Evolutionary conservation across 2,113 vertebrate species (phyloP), one percentile per base, ranked within the genome.

Genomic region (Meleagris gallopavo): DNA sequence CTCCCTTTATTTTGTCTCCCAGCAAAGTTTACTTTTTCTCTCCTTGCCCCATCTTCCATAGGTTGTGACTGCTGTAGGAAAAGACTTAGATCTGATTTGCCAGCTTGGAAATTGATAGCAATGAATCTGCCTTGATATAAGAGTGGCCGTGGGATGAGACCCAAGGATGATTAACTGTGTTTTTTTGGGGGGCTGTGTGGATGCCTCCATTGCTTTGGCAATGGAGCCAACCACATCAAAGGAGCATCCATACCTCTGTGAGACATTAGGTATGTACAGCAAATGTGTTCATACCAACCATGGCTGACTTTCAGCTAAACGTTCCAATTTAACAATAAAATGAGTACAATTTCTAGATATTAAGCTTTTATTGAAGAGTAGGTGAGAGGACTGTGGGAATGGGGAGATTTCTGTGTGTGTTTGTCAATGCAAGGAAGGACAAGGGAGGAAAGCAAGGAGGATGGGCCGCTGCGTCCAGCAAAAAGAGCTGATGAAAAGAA

Each of bases 281-380:
- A 19, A 32, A 2, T 21, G 29, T 25, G 19, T 50, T 38, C 0
- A 1, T 78, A 4, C 61, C 5, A 3, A 12, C 36, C 13, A 1
- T 9, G 29, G 32, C 43, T 83, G 74, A 27, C 57, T 75, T 52
- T 52, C 54, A 45, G 40, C 36, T 40, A 30, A 40, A 22, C 10
- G 1, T 38, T 77, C 18, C 6, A 25, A 15, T 65, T 75, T n/a
- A 25, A 81, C 55, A 71, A 21, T 10, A 11, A 72, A 83, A 34
- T 8, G n/a, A 30, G 19, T 45, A 4, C 52, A 24, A 0, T 54
- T 16, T 75, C 52, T 55, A 54, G 66, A 20, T 45, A 30, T 27
- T 72, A 22, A n/a, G 21, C 30, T 82, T 82, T 72, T 30, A 40
- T 66, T n/a, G n/a, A 65, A 67, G 52, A 73, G 17, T 40, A 67